Base-by-base conservation (phyloP, 2,888 invertebrate genomes). In the Dendrolimus houi region DNA sequence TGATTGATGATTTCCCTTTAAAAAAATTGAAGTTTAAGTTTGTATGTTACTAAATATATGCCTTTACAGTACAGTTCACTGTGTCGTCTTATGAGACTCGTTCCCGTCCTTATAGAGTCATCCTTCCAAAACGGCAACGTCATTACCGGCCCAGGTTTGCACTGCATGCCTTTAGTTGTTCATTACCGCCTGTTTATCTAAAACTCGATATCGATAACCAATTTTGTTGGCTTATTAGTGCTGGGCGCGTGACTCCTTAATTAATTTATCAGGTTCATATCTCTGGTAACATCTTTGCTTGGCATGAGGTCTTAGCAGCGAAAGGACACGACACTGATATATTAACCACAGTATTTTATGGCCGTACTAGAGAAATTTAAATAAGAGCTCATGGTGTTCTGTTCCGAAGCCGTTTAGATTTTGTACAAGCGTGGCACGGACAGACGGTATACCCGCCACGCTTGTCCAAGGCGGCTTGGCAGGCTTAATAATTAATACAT, bases 261-360 rank as follows among this genome's bases (percentile, higher is more conserved):
- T 86, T 85, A 86, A 85, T 85, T 83, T 83, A 85, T 85, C 80
- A 72, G 70, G 74, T 74, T 74, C 80, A 80, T 83, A 85, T 86
- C 84, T 8, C 12, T 47, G 6, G 83, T 83, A 85, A 84, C 85
- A 83, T 83, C 75, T 83, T 69, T 66, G 67, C 64, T 65, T 78
- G 79, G 79, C 77, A 79, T 80, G 80, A 81, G 72, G 82, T 77
- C 72, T 76, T 71, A 69, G 72, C 80, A 79, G 77, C 29, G 29
- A 29, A 6, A 29, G 29, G 29, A 29, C 29, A 29, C 29, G 29
- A 29, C 29, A 80, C 29, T 29, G 29, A 29, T 6, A 29, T 29
- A 6, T 29, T 29, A 29, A 29, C 29, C 75, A 61, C 61, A 58
- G 67, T 70, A 62, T 64, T 61, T 52, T 29, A 29, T 29, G 29